phyloP scores from a whole-genome alignment of 2,888 invertebrate species.

The Hirtodrosophila alboralis region DNA sequence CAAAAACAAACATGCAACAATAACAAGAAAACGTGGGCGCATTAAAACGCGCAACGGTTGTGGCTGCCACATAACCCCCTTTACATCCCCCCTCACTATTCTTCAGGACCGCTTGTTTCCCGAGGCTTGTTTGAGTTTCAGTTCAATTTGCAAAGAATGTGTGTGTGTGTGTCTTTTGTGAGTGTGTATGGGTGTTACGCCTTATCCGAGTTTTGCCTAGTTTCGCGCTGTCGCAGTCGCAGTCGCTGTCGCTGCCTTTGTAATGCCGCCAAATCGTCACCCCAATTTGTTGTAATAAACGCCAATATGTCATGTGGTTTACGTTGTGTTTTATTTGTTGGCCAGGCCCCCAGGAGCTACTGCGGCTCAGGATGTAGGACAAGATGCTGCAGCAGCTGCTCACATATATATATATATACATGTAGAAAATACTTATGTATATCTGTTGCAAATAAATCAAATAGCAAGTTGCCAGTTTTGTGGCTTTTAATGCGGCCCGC shows the following conservation, averaged over 20 bases:
- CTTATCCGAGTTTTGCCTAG: slow-evolving; percentile 68
- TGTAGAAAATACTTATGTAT: slow-evolving; percentile 39
- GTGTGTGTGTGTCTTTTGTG: slow-evolving; percentile 8
- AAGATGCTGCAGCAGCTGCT: slow-evolving; percentile 35
- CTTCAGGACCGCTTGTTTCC: slow-evolving; percentile 18
- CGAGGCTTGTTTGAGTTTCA: slow-evolving; percentile 66
- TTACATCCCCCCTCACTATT: background rate
- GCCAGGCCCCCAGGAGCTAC: slow-evolving; percentile 17
- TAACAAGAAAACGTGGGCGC: slow-evolving; percentile 30
- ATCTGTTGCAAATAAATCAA: slow-evolving; percentile 73
- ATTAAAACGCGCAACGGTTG: slow-evolving; percentile 40
- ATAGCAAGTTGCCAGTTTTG: slow-evolving; percentile 59
- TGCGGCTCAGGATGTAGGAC: slow-evolving; percentile 8
- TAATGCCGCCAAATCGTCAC: slow-evolving; percentile 75
- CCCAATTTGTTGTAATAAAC: slow-evolving; percentile 81
- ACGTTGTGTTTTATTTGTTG: slow-evolving; percentile 58
- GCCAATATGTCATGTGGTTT: slow-evolving; percentile 78
- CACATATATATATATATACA: slow-evolving; percentile 7
- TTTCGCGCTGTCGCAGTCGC: slow-evolving; percentile 41
- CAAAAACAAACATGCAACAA: slow-evolving; percentile 28
- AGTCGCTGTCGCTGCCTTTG: slow-evolving; percentile 38
- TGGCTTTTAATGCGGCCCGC: slow-evolving; percentile 59
- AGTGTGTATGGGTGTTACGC: slow-evolving; percentile 36
- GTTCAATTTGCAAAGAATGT: slow-evolving; percentile 58
- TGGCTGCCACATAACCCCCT: background rate